Evolutionary conservation across 1,140 invertebrate species (phyloP), one percentile per base, ranked within the genome.

Genomic region (Riptortus pedestris): DNA sequence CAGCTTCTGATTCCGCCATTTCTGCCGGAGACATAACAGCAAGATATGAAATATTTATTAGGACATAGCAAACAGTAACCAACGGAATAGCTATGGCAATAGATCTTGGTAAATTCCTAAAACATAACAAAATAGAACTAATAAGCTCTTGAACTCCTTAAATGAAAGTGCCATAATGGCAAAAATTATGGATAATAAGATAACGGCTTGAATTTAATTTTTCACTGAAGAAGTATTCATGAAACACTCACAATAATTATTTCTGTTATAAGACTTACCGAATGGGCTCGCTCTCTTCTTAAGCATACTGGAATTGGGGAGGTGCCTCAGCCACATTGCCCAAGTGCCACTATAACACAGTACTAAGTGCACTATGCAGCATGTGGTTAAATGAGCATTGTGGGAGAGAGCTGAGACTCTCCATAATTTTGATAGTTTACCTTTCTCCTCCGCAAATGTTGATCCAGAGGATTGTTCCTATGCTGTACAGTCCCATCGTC

Each of bases 51-150:
- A 99, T 81, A 75, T 98, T 99, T 69, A 97, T 91, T 48, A 98
- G 78, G 4, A 93, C 86, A 76, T 99, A 99, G 73, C 96, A 96
- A 12, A 95, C 74, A 0, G 95, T 99, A 20, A 97, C 93, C 69
- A 98, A 77, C 16, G 93, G 92, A 73, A 96, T 95, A 0, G 93
- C 96, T 71, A 98, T 95, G 73, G 94, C 88, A 65, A 98, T 98
- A 24, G 95, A 93, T 60, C 90, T 82, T 5, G 96, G 96, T 55
- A 98, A 80, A 76, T 98, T 98, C 74, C 90, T 93, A 74, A 28
- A 66, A 68, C 24, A 51, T 9, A 55, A 22, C 2, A 51, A 55
- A 24, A 12, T 5, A 38, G 31, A 38, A 14, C 14, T 38, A 63
- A 33, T 24, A 58, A 16, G 29, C 59, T 60, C n/a, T n/a, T n/a